Evolutionary conservation across 2,888 invertebrate species (phyloP).

Genomic region (Ligdia adustata): DNA sequence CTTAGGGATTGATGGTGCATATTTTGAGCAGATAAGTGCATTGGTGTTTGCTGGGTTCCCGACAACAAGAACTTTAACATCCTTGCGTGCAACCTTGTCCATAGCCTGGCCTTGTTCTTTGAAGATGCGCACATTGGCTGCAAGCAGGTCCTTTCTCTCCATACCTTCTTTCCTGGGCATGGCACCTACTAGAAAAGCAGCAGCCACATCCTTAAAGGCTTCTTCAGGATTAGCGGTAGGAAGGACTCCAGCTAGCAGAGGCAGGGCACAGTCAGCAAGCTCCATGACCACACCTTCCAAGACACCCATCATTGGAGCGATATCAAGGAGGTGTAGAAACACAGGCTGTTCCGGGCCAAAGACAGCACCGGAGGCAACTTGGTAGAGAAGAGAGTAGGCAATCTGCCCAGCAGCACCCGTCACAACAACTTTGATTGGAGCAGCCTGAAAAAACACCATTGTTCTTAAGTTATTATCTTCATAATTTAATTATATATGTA

Average conservation of each 20-base stretch:
- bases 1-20: conserved; percentile 97
- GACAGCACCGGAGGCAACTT: conserved; percentile 97
- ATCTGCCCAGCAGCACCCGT: conserved; percentile 99
- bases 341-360: conserved; percentile 96
- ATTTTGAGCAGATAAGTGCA: conserved; percentile 97
- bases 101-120: conserved; percentile 98
- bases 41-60: conserved; percentile 99
- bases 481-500: no score
- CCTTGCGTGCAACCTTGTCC: conserved; percentile 94
- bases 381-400: conserved; percentile 97
- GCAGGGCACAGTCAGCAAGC: conserved; percentile 96
- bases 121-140: conserved; percentile 99
- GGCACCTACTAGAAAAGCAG: conserved; percentile 98
- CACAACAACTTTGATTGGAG: conserved; percentile 96
- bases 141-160: conserved; percentile 98
- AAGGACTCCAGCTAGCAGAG: conserved; percentile 92
- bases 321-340: conserved; percentile 95
- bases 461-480: no score
- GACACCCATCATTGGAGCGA: conserved; percentile 97
- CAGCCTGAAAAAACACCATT: conserved; percentile 81
- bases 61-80: conserved; percentile 97
- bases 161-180: conserved; percentile 98
- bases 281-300: conserved; percentile 99
- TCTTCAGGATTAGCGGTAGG: conserved; percentile 94
- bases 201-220: conserved; percentile 98